A percentile compares a stretch with the other conserved stretches of the same genome.
Evolutionary conservation across 2,797 vertebrate species (phyloP).

Genomic region (Esox masquinongy): DNA sequence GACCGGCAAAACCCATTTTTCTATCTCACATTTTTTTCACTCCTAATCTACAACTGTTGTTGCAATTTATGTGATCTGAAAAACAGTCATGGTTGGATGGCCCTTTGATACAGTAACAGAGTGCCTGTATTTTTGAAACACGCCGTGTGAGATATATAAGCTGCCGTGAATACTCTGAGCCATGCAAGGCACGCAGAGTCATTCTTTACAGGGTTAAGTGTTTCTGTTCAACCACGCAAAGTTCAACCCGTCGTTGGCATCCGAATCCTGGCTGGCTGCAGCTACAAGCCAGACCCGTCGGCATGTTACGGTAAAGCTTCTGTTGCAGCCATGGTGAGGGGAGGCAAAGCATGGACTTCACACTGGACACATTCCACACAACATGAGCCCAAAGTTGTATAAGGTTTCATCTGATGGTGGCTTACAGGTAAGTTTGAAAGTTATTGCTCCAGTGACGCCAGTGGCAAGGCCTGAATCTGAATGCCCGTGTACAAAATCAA

Average conservation of each 20-base stretch:
- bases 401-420: background rate
- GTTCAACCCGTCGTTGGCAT: background rate
- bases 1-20: no score
- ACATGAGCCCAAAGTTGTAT: background rate
- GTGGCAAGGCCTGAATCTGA: background rate
- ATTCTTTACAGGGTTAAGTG: background rate
- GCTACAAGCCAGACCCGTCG: background rate
- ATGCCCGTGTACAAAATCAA: background rate
- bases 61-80: background rate
- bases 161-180: background rate
- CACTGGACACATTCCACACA: background rate
- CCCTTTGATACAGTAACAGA: background rate
- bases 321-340: background rate
- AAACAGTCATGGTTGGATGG: background rate
- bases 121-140: background rate
- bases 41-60: no score
- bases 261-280: background rate
- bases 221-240: background rate
- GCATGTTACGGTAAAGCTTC: background rate
- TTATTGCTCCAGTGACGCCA: background rate
- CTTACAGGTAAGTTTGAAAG: background rate
- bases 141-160: background rate
- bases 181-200: background rate
- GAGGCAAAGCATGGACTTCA: background rate
- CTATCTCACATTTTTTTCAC: no score